A percentile compares a stretch with the other conserved stretches of the same genome.
Conservation (phyloP, 2,888 invertebrate species). For the Trichogramma dendrolimi region DNA sequence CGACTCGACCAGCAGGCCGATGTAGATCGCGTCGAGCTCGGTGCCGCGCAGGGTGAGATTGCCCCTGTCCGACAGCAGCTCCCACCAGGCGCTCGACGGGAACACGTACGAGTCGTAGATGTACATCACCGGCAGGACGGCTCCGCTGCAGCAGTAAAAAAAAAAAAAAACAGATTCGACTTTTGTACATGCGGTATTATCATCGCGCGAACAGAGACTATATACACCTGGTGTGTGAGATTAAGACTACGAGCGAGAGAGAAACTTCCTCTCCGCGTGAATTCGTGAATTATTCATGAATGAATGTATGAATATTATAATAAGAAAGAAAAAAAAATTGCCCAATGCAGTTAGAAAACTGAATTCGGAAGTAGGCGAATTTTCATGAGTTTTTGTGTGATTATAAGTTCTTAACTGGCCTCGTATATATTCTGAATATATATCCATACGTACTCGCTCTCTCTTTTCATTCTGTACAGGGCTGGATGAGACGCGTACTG, state of each 20-base stretch:
- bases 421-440: neutral
- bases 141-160: slow-evolving; percentile 34
- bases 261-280: no score
- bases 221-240: no score
- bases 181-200: no score
- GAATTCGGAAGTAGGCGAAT: neutral
- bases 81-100: slow-evolving; percentile 56
- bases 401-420: neutral
- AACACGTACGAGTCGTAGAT: slow-evolving; percentile 63
- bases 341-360: neutral
- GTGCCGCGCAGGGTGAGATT: slow-evolving; percentile 56
- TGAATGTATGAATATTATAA: no score
- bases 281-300: no score
- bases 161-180: neutral
- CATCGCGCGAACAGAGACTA: no score
- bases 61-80: slow-evolving; percentile 51
- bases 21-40: slow-evolving; percentile 58
- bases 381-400: neutral
- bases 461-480: slow-evolving; percentile 55
- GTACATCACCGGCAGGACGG: slow-evolving; percentile 59
- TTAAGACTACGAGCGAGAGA: no score
- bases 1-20: slow-evolving; percentile 59
- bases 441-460: slow-evolving; percentile 36
- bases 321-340: no score
- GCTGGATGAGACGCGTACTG: slow-evolving; percentile 58